These are phyloP conservation scores for Takifugu rubripes DNA, from an alignment of 2,797 vertebrate species.

Conservation along the genomic window DNA sequence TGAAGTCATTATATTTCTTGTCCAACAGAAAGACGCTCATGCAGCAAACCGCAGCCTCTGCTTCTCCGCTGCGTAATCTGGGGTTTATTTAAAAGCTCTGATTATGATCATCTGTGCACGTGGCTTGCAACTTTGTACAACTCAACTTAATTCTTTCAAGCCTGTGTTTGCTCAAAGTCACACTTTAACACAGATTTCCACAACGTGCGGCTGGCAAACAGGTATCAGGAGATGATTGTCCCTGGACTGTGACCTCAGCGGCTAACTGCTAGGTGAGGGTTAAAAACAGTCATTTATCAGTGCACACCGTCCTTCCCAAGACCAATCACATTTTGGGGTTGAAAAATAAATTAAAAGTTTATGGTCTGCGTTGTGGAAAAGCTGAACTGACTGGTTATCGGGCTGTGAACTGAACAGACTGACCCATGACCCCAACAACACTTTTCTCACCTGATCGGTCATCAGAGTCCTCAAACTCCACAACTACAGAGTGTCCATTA, in stretches of 20 bases:
- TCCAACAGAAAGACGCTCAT: conserved; percentile 59
- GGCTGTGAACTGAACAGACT: neutral
- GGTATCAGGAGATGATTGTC: conserved; percentile 12
- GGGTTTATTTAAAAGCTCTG: conserved; percentile 41
- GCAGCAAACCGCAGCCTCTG: conserved; percentile 49
- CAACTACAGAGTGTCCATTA: conserved; percentile 91
- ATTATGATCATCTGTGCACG: conserved; percentile 43
- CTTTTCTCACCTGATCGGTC: conserved; percentile 82
- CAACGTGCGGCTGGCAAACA: conserved; percentile 5
- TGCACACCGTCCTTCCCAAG: neutral
- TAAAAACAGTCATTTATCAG: neutral
- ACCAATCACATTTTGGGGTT: neutral
- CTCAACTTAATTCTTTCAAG: conserved; percentile 21
- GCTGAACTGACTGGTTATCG: neutral
- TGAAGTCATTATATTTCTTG: conserved; percentile 50
- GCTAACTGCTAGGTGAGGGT: conserved; percentile 5
- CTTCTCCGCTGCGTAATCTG: conserved; percentile 53
- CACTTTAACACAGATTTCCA: conserved; percentile 22
- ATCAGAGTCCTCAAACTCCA: conserved; percentile 89
- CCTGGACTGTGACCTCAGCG: conserved; percentile 21
- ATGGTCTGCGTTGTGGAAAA: no score
- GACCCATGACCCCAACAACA: no score
- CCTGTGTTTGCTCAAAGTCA: conserved; percentile 18
- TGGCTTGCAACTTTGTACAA: conserved; percentile 41
- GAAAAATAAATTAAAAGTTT: no score